Evolutionary conservation across 2,113 vertebrate species (phyloP).

Genomic region (Apteryx owenii): DNA sequence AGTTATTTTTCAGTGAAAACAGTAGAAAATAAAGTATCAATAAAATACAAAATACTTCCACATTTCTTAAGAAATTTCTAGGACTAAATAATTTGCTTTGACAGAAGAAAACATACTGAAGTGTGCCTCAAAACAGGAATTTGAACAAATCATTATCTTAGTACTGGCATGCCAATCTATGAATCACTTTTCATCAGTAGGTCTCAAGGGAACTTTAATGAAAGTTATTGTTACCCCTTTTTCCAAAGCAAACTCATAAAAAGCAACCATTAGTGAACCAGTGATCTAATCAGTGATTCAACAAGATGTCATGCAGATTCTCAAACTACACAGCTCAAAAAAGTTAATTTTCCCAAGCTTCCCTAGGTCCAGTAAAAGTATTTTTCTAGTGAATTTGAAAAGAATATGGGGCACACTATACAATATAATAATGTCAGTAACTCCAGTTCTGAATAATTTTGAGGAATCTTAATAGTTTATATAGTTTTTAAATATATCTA

Average conservation of each 20-base stretch:
- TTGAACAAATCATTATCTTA: background rate
- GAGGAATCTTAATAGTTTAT: background rate
- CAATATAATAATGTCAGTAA: background rate
- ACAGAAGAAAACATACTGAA: background rate
- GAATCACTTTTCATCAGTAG: background rate
- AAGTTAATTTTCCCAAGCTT: background rate
- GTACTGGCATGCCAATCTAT: background rate
- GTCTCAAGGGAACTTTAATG: background rate
- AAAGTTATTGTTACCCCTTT: background rate
- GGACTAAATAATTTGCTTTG: background rate
- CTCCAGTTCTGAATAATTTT: background rate
- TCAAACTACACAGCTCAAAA: background rate
- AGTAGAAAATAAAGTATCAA: background rate
- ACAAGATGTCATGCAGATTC: background rate
- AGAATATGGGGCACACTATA: background rate
- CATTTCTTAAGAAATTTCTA: background rate
- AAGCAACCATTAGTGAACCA: background rate
- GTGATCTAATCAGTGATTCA: background rate
- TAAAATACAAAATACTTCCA: background rate
- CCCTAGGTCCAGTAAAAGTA: background rate
- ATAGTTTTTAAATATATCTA: background rate
- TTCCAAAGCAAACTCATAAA: background rate
- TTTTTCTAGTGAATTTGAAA: background rate
- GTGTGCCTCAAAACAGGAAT: background rate
- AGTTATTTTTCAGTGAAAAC: background rate